Percentiles rank a stretch among this genome's conserved stretches.
phyloP scores from a whole-genome alignment of 2,888 invertebrate genomes.

The Drosophila flavopinicola region DNA sequence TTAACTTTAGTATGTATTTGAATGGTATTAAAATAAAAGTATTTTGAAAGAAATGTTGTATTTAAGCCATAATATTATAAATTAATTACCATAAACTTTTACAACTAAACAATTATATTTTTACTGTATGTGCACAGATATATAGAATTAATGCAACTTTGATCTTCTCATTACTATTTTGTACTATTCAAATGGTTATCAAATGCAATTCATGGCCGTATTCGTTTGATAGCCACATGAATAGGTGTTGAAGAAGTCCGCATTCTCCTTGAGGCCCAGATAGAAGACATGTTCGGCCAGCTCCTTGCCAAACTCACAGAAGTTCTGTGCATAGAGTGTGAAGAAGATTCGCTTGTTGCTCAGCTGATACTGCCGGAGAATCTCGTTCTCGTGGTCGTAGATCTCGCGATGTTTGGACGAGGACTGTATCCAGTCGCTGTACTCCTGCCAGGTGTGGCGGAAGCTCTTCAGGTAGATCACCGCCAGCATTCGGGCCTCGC shows the following conservation, averaged over 20 bases:
- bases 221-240: constrained; percentile 74
- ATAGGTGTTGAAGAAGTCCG: constrained; percentile 76
- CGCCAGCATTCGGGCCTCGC: constrained; percentile 80
- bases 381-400: constrained; percentile 79
- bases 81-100: too few relatives aligned
- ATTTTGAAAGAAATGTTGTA: too few relatives aligned
- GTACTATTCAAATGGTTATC: not conserved
- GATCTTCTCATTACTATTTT: too few relatives aligned
- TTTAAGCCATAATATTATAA: too few relatives aligned
- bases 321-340: constrained; percentile 82
- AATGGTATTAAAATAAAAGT: too few relatives aligned
- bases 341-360: constrained; percentile 80
- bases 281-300: constrained; percentile 82
- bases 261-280: constrained; percentile 78
- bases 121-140: too few relatives aligned
- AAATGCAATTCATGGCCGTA: constrained; percentile 17
- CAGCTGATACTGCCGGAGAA: constrained; percentile 71
- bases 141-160: too few relatives aligned
- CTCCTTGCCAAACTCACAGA: constrained; percentile 82
- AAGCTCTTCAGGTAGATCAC: constrained; percentile 82
- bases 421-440: constrained; percentile 71
- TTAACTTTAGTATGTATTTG: too few relatives aligned
- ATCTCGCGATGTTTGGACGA: constrained; percentile 55
- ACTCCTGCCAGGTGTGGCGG: constrained; percentile 78
- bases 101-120: too few relatives aligned